phyloP scores from a whole-genome alignment of 2,797 vertebrate species.

The Cossypha caffra region DNA sequence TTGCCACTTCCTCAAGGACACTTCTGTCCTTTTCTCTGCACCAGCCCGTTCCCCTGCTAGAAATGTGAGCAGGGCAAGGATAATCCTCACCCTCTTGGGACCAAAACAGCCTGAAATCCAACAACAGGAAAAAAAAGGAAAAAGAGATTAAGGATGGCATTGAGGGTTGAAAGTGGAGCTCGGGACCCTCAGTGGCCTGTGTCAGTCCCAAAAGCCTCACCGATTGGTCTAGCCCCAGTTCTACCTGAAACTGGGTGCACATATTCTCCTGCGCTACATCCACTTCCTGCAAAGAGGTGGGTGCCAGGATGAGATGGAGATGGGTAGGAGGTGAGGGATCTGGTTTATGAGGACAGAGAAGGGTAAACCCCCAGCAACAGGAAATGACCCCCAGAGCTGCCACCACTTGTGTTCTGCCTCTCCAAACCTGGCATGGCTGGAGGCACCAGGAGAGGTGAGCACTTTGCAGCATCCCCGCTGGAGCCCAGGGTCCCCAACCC shows the following conservation, averaged over 20 bases:
- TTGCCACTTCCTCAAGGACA: background rate
- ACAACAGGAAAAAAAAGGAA: background rate
- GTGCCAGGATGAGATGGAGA: background rate
- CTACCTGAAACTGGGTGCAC: background rate
- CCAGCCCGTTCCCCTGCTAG: background rate
- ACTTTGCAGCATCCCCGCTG: background rate
- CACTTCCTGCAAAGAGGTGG: background rate
- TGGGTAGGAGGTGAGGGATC: background rate
- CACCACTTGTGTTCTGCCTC: background rate
- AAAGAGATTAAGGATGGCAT: too few species aligned
- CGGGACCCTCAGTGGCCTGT: rapidly evolving
- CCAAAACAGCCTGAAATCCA: background rate
- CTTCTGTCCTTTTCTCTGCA: background rate
- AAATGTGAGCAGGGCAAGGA: background rate
- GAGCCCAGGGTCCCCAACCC: too few species aligned
- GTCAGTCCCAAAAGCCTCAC: background rate
- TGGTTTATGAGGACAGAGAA: background rate
- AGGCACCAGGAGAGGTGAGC: background rate
- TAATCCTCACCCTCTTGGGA: background rate
- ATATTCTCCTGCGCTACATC: background rate
- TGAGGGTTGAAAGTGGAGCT: background rate
- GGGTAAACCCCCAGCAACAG: background rate
- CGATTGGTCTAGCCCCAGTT: background rate
- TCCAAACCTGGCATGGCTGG: background rate
- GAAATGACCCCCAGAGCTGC: background rate